phyloP scores from a whole-genome alignment of 2,888 invertebrate genomes.

The Ichneumoninae sp. region DNA sequence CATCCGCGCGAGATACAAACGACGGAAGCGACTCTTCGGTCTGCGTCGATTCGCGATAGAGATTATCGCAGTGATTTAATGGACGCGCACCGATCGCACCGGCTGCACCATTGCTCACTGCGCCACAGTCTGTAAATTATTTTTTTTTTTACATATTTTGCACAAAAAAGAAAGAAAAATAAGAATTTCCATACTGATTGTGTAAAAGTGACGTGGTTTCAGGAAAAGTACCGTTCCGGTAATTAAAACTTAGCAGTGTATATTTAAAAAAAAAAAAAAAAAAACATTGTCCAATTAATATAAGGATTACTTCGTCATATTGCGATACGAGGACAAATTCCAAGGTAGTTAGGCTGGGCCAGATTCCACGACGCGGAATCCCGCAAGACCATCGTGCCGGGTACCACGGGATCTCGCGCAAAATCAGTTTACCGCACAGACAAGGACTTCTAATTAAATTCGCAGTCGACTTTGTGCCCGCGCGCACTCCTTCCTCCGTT shows the following conservation, averaged over 20 bases:
- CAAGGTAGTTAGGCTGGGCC: conserved; percentile 1
- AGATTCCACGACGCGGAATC: conserved; percentile 49
- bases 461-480: conserved; percentile 53
- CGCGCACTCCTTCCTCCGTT: conserved; percentile 6
- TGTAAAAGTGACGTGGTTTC: not conserved
- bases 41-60: conserved; percentile 46
- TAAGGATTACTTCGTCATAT: not conserved
- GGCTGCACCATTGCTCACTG: not conserved
- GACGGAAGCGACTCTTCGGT: conserved; percentile 60
- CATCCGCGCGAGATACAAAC: conserved; percentile 54
- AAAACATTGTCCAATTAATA: not conserved
- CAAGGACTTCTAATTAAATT: conserved; percentile 68
- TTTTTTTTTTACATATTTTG: not conserved
- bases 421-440: conserved; percentile 64
- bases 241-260: not conserved
- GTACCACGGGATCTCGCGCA: conserved; percentile 8
- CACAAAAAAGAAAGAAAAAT: not conserved
- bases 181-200: not conserved
- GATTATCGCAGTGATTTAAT: conserved; percentile 64
- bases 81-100: conserved; percentile 49
- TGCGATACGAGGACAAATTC: conserved; percentile 25
- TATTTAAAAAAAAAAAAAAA: not conserved
- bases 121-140: not conserved
- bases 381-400: conserved; percentile 43
- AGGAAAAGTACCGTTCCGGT: not conserved